Evolutionary conservation across 2,113 vertebrate species (phyloP).

Genomic region (Lepus americanus): DNA sequence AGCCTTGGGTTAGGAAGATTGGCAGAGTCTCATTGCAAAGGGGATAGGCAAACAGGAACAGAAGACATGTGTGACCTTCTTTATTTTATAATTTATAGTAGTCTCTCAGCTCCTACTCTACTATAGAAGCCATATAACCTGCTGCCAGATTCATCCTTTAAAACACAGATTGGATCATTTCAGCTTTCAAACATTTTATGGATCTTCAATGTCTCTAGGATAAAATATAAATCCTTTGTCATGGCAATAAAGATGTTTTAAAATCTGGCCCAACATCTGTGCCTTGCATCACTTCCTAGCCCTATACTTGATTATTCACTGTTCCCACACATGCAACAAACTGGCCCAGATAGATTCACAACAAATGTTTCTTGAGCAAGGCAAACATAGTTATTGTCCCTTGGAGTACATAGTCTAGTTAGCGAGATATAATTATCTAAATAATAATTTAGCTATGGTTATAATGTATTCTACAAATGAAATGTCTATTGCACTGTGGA

Average conservation of each 20-base stretch:
- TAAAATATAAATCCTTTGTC: background rate
- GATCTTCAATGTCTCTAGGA: background rate
- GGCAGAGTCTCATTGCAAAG: background rate
- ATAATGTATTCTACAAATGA: background rate
- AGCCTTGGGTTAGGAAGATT: background rate
- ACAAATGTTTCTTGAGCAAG: background rate
- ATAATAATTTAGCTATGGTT: background rate
- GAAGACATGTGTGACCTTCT: background rate
- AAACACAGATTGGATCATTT: conserved; percentile 36
- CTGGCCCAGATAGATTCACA: background rate
- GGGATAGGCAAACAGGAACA: background rate
- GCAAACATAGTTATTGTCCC: background rate
- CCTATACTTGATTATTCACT: background rate
- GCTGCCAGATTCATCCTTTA: conserved; percentile 9
- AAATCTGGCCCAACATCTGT: background rate
- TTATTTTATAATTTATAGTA: background rate
- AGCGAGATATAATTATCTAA: background rate
- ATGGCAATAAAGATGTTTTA: background rate
- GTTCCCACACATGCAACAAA: background rate
- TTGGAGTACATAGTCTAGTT: background rate
- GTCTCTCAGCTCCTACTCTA: background rate
- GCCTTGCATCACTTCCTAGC: background rate
- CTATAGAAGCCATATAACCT: background rate
- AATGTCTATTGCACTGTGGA: background rate
- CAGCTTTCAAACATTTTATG: background rate